These are phyloP conservation scores for Zophobas atratus DNA, from an alignment of 1,140 invertebrate genomes.

Conservation along the genomic window DNA sequence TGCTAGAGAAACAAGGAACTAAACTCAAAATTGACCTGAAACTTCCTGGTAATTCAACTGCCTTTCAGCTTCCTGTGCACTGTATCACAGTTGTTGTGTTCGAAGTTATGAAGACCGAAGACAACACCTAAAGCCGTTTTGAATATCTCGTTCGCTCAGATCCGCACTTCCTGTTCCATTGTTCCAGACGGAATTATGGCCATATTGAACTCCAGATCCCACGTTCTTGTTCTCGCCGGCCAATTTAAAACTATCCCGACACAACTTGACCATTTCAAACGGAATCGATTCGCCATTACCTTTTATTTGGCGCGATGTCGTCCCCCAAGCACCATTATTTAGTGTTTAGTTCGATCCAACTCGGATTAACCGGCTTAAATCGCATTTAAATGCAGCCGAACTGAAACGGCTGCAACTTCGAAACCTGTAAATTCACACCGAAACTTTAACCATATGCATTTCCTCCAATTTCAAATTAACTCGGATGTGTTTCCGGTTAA, in stretches of 20 bases:
- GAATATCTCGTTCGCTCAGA: too few relatives aligned
- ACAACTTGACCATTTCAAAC: not conserved
- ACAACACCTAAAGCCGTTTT: too few relatives aligned
- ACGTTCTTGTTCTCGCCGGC: not conserved
- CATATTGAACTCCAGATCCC: not conserved
- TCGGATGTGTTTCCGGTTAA: conserved; percentile 15
- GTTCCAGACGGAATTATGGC: too few relatives aligned
- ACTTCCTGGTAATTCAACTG: too few relatives aligned
- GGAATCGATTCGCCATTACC: conserved; percentile 15
- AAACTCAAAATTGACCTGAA: too few relatives aligned
- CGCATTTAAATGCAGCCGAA: conserved; percentile 26
- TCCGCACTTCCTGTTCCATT: too few relatives aligned
- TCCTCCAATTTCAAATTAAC: conserved; percentile 32
- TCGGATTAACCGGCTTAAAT: conserved; percentile 19
- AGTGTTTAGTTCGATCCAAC: not conserved
- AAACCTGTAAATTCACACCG: conserved; percentile 28
- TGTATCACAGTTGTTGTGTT: too few relatives aligned
- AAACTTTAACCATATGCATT: conserved; percentile 30
- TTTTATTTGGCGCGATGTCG: conserved; percentile 6
- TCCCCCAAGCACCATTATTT: conserved; percentile 21
- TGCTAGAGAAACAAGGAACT: too few relatives aligned
- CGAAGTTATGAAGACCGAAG: too few relatives aligned
- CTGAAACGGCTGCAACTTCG: conserved; percentile 21
- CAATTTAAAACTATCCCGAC: not conserved
- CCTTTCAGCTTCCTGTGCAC: too few relatives aligned